Conservation (phyloP, 2,797 vertebrate genomes). For the Micromesistius poutassou region DNA sequence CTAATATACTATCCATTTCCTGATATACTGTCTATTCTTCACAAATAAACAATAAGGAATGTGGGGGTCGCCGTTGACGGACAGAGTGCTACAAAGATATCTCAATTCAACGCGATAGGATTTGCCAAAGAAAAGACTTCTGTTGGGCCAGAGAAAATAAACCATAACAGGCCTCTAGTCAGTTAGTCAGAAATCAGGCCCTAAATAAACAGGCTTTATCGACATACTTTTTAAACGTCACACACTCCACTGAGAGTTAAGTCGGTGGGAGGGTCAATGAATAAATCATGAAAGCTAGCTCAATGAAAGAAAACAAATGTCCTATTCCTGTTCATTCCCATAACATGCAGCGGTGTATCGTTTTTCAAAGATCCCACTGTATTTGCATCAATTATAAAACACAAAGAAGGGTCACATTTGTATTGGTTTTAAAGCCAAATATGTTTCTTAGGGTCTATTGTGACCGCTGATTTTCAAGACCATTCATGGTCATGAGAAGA, state of each 20-base stretch:
- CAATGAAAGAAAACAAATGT: neutral
- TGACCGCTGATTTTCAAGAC: neutral
- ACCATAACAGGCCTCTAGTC: conserved; percentile 6
- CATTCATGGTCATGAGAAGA: neutral
- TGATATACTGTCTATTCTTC: neutral
- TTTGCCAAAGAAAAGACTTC: conserved; percentile 38
- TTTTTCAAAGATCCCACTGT: neutral
- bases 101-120: neutral
- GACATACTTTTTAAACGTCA: neutral
- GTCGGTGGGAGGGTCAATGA: neutral
- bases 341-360: neutral
- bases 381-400: neutral
- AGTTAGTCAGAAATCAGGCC: neutral
- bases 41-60: conserved; percentile 4
- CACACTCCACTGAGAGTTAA: neutral
- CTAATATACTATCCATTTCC: too few species aligned
- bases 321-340: neutral
- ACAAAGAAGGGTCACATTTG: neutral
- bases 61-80: neutral
- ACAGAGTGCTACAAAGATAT: neutral
- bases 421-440: neutral
- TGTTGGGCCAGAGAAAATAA: conserved; percentile 21
- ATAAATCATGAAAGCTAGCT: neutral
- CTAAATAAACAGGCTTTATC: neutral
- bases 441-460: neutral